Percentiles rank a stretch among this genome's conserved stretches.
phyloP scores from a whole-genome alignment of 2,113 vertebrate genomes.

The Struthio camelus region DNA sequence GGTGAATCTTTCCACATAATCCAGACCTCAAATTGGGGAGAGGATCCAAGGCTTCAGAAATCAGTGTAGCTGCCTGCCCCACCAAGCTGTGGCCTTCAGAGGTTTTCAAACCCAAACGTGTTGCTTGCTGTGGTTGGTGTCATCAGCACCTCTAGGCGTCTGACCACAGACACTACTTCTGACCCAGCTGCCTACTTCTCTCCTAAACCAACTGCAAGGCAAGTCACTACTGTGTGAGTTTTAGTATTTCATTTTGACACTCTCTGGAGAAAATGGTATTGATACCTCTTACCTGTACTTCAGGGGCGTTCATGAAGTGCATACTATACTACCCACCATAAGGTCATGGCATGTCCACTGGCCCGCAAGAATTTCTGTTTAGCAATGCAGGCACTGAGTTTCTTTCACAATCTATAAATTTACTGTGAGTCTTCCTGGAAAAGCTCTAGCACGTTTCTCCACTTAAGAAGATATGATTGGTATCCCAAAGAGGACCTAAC shows the following conservation, averaged over 20 bases:
- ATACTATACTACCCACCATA: too few relatives aligned
- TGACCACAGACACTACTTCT: background rate
- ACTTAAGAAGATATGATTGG: accelerated
- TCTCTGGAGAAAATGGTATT: background rate
- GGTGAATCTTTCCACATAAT: background rate
- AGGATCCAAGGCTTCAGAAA: background rate
- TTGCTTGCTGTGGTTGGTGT: background rate
- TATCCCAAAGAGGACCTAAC: background rate
- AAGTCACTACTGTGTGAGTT: background rate
- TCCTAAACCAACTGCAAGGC: background rate
- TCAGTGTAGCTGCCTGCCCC: background rate
- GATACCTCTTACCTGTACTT: background rate
- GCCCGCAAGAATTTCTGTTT: background rate
- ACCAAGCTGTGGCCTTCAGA: background rate
- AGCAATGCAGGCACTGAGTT: background rate
- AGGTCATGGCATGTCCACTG: background rate
- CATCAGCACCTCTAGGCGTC: accelerated
- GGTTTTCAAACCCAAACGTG: background rate
- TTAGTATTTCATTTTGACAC: background rate
- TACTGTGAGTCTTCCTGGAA: background rate
- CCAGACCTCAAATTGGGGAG: background rate
- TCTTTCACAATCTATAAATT: background rate
- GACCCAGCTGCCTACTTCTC: background rate
- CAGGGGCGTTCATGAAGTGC: too few relatives aligned
- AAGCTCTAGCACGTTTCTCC: background rate